Conservation (phyloP, 2,888 invertebrate species). For the Agapostemon virescens region DNA sequence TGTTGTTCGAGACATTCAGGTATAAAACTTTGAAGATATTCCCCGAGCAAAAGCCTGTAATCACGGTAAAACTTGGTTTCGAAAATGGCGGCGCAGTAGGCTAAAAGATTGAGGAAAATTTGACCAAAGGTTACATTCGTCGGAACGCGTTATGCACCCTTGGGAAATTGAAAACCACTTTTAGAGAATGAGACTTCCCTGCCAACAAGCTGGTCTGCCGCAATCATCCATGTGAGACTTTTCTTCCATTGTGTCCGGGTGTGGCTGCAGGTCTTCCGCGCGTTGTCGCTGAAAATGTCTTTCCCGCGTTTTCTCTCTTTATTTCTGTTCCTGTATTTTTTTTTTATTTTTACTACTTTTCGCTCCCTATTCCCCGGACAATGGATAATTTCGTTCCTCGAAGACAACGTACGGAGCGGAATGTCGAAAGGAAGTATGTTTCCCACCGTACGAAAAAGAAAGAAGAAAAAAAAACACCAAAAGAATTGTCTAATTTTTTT, state of each 20-base stretch:
- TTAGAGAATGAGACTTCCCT: conserved; percentile 80
- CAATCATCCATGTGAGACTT: conserved; percentile 78
- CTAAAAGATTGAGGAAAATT: conserved; percentile 44
- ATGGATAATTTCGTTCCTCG: conserved; percentile 50
- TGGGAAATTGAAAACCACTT: conserved; percentile 79
- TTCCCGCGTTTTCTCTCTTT: conserved; percentile 59
- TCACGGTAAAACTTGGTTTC: conserved; percentile 24
- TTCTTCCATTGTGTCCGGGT: conserved; percentile 77
- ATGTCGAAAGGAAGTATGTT: conserved; percentile 31
- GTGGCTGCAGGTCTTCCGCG: conserved; percentile 76
- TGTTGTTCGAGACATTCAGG: not conserved
- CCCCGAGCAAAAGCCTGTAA: not conserved
- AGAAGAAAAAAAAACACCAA: not conserved
- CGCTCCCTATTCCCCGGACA: conserved; percentile 50
- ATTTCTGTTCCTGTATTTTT: conserved; percentile 32
- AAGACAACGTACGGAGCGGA: conserved; percentile 48
- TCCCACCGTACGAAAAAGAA: conserved; percentile 25
- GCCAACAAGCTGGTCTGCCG: conserved; percentile 81
- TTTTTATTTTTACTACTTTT: conserved; percentile 13
- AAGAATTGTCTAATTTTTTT: conserved; percentile 18
- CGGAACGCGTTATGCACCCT: conserved; percentile 76
- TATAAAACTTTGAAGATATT: not conserved
- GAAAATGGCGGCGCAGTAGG: conserved; percentile 25
- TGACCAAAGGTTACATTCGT: conserved; percentile 43
- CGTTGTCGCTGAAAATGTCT: conserved; percentile 78